Base-by-base conservation (phyloP, 2,113 vertebrate genomes). In the Cepphus grylle region DNA sequence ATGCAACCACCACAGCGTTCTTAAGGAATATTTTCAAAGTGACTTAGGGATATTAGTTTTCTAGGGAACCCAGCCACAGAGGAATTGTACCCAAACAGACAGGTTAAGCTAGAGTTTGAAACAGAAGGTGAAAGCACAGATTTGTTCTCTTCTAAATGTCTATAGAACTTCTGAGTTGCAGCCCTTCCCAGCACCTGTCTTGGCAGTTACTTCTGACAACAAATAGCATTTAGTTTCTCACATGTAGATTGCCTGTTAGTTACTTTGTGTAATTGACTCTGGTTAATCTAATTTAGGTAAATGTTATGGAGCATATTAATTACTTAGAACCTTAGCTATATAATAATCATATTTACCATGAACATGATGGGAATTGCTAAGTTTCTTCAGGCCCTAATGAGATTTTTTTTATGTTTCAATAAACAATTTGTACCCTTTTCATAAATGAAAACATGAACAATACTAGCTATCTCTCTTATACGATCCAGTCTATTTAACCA, bases 261-360 rank as follows among this genome's bases (percentile, higher is more conserved):
- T 92, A 76, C 45, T 82, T 71, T 3, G 4, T 78, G 36, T 90
- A 89, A 86, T 86, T 94, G 71, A 84, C 42, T 83, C 59, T 83
- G 66, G 63, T 90, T 95, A 88, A 91, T 93, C 32, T 85, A 90
- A 92, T 92, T 86, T 71, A 88, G 27, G 38, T 70, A 86, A 88
- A 85, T 69, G 59, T 81, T 88, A 63, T 85, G 58, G 20, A 86
- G 58, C 53, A 61, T 43, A 67, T 86, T 91, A 83, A 94, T 90
- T 90, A 62, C 67, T 78, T 65, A 50, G 43, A 76, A 82, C 5
- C 19, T 90, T 80, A 80, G 13, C 30, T 86, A n/a, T 79, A 50
- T 79, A 83, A 65, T 61, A 86, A 83, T 74, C 18, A 22, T 43
- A 38, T 59, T 88, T 13, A 73, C 17, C 49, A 72, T 72, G 55